Conservation (phyloP, 30 jellyfish, hydroid and myxozoan genomes). For the Cassiopea xamachana region DNA sequence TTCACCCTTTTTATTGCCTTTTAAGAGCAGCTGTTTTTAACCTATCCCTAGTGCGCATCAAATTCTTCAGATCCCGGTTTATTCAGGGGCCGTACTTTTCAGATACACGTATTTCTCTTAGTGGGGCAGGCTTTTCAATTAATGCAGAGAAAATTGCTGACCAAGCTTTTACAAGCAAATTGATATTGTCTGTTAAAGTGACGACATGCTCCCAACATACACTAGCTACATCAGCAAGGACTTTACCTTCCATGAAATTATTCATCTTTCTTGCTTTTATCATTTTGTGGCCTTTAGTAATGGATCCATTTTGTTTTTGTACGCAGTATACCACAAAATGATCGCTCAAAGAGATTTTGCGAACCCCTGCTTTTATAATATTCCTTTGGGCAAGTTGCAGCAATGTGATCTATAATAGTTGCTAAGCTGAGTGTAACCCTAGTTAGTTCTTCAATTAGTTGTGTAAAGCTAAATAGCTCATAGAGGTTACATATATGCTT, state of each 20-base stretch:
- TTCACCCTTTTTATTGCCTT: slow-evolving; percentile 22
- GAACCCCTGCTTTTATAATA: slow-evolving; percentile 38
- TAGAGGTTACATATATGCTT: slow-evolving; percentile 20
- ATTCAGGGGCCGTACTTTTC: slow-evolving; percentile 59
- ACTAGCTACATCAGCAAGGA: slow-evolving; percentile 63
- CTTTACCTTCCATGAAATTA: slow-evolving; percentile 25
- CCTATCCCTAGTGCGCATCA: slow-evolving; percentile 59
- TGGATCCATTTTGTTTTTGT: not conserved
- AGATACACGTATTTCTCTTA: slow-evolving; percentile 44
- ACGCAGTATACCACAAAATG: slow-evolving; percentile 16
- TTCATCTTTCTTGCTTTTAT: slow-evolving; percentile 35
- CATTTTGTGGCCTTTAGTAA: slow-evolving; percentile 46
- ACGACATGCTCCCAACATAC: slow-evolving; percentile 64
- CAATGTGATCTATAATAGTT: slow-evolving; percentile 42
- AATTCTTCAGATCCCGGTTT: slow-evolving; percentile 19
- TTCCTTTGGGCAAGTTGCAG: slow-evolving; percentile 12
- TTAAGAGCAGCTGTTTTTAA: slow-evolving; percentile 27
- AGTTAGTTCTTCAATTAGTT: slow-evolving; percentile 27
- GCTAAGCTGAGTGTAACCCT: slow-evolving; percentile 26
- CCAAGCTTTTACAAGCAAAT: slow-evolving; percentile 21
- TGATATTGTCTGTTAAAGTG: slow-evolving; percentile 35
- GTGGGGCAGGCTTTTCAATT: slow-evolving; percentile 51
- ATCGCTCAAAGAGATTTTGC: slow-evolving; percentile 12
- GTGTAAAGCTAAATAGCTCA: slow-evolving; percentile 31
- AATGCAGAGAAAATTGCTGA: slow-evolving; percentile 24